Percentiles rank a stretch among this genome's conserved stretches.
Conservation (phyloP, 2,888 invertebrate genomes). For the Catotricha subobsoleta region DNA sequence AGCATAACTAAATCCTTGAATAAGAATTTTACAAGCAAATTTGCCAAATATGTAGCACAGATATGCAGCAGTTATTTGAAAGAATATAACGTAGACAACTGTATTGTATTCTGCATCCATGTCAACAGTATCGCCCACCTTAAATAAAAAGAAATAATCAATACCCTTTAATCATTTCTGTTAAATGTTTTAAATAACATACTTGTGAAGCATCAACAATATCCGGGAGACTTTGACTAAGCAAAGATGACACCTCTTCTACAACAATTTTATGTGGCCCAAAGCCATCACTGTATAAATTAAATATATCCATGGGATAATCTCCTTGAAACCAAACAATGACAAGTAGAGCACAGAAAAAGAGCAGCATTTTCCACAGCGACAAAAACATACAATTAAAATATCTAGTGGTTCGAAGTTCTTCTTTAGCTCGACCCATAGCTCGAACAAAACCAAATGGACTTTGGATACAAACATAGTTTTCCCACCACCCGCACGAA, state of each 20-base stretch:
- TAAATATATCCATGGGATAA: slow-evolving; percentile 58
- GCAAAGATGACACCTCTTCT: slow-evolving; percentile 35
- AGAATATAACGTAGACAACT: slow-evolving; percentile 54
- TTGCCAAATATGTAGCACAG: slow-evolving; percentile 86
- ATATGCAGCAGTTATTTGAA: slow-evolving; percentile 70
- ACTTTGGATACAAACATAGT: slow-evolving; percentile 73
- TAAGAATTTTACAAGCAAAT: slow-evolving; percentile 90
- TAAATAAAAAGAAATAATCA: background rate
- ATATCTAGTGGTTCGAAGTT: slow-evolving; percentile 62
- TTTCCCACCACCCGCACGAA: slow-evolving; percentile 97
- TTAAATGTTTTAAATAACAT: background rate
- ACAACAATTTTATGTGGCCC: slow-evolving; percentile 61
- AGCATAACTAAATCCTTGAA: slow-evolving; percentile 94
- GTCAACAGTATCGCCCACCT: slow-evolving; percentile 47
- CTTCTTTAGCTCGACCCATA: slow-evolving; percentile 59
- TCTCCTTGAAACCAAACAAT: slow-evolving; percentile 59
- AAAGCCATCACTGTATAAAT: slow-evolving; percentile 54
- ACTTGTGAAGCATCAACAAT: slow-evolving; percentile 54
- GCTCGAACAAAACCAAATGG: slow-evolving; percentile 52
- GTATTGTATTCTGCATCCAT: slow-evolving; percentile 53
- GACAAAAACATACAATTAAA: slow-evolving; percentile 82
- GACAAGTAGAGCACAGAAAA: slow-evolving; percentile 55
- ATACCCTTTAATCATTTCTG: background rate
- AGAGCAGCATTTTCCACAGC: slow-evolving; percentile 72
- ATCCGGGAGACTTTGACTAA: slow-evolving; percentile 40